Conservation (phyloP, 2,888 invertebrate species). For the Morpho achilles region DNA sequence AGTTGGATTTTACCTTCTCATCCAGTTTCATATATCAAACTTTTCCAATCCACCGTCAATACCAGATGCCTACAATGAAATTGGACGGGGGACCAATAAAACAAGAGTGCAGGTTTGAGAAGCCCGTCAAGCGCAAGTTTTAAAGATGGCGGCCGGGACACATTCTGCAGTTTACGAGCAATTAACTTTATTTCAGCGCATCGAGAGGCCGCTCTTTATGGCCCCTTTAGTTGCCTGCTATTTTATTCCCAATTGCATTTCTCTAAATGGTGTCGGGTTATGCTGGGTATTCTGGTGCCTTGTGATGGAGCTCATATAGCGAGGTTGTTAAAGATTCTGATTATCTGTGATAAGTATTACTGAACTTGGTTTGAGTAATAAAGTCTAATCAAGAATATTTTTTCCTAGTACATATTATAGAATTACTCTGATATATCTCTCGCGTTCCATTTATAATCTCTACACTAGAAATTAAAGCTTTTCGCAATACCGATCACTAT, state of each 20-base stretch:
- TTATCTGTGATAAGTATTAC: too few species aligned
- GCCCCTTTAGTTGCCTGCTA: constrained; percentile 30
- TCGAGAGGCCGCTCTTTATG: constrained; percentile 36
- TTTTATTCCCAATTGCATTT: constrained; percentile 41
- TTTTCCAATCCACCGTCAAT: constrained; percentile 9
- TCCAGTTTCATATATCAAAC: constrained; percentile 12
- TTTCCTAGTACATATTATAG: too few species aligned
- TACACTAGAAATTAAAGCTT: too few species aligned
- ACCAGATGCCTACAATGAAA: constrained; percentile 25
- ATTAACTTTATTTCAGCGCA: constrained; percentile 48
- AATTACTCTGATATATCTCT: too few species aligned
- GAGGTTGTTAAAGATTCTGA: too few species aligned
- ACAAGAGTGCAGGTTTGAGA: constrained; percentile 23
- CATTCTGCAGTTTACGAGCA: constrained; percentile 42
- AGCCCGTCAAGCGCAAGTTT: constrained; percentile 22
- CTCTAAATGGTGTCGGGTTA: constrained; percentile 44
- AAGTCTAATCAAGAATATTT: too few species aligned
- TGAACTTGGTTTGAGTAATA: too few species aligned
- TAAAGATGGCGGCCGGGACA: constrained; percentile 35
- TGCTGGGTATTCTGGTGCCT: constrained; percentile 35
- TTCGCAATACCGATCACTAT: too few species aligned
- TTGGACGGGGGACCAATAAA: constrained; percentile 23
- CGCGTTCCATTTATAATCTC: too few species aligned
- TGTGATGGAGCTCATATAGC: background rate
- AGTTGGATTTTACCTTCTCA: background rate